Conservation (phyloP, 2,113 vertebrate genomes). For the Aegithalos caudatus region DNA sequence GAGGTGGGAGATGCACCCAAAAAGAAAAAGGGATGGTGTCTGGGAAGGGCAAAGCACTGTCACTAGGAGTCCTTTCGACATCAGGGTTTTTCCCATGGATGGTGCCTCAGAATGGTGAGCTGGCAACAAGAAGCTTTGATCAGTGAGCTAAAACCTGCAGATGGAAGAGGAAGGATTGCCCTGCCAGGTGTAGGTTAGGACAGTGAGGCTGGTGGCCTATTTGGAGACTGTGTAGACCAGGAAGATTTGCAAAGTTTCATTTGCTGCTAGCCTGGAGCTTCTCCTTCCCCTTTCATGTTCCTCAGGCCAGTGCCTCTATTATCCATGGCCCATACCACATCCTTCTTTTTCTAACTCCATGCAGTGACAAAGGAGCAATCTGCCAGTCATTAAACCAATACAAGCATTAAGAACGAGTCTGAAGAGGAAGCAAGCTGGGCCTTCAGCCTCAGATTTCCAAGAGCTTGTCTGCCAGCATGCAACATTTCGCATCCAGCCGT, state of each 20-base stretch:
- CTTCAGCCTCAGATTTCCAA: neutral
- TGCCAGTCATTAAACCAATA: neutral
- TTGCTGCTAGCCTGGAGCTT: neutral
- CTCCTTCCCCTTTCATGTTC: neutral
- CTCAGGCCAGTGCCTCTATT: neutral
- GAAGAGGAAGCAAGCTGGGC: neutral
- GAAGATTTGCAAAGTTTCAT: neutral
- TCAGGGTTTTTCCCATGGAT: neutral
- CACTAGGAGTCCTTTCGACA: fast-evolving
- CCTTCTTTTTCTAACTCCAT: neutral
- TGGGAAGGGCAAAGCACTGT: neutral
- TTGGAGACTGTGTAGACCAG: neutral
- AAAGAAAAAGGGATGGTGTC: neutral
- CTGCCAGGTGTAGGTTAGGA: neutral
- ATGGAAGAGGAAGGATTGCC: neutral
- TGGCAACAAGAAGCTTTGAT: neutral
- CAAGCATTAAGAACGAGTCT: neutral
- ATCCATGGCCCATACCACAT: neutral
- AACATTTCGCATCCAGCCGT: neutral
- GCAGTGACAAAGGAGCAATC: neutral
- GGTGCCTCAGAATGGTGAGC: neutral
- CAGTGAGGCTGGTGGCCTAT: neutral
- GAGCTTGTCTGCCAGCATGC: neutral
- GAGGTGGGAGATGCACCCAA: neutral
- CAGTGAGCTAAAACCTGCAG: neutral